These are phyloP conservation scores for Lepeophtheirus nordmannii DNA, from an alignment of 2,888 invertebrate species.

Conservation along the genomic window DNA sequence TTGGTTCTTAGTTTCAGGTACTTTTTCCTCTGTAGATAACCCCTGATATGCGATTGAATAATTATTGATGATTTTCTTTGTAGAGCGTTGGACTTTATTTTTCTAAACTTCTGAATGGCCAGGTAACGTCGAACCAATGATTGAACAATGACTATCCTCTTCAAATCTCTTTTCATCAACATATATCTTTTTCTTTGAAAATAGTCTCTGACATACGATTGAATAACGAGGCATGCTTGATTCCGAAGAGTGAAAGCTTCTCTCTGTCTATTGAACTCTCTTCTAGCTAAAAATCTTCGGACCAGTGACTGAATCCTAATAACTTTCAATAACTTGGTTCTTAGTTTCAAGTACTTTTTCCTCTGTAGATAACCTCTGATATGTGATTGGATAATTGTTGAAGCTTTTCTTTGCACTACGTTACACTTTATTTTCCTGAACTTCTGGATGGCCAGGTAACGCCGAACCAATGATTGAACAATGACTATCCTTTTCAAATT, in stretches of 20 bases:
- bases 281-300: background rate
- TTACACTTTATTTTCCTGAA: background rate
- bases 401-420: background rate
- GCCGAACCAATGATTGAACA: slow-evolving; percentile 3
- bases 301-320: background rate
- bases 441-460: background rate
- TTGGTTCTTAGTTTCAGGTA: background rate
- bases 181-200: background rate
- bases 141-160: background rate
- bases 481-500: background rate
- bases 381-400: background rate
- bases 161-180: no score
- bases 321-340: background rate
- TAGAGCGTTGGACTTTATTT: no score
- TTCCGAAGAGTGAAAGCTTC: no score
- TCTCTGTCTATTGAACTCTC: background rate
- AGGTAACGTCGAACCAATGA: background rate
- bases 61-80: background rate
- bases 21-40: background rate
- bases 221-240: background rate
- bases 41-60: background rate
- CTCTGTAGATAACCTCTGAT: background rate
- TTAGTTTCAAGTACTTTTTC: background rate
- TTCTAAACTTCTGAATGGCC: background rate
- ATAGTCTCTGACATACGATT: background rate